Evolutionary conservation across 2,113 vertebrate species (phyloP), one percentile per base, ranked within the genome.

Genomic region (Ariopsis seemanni): DNA sequence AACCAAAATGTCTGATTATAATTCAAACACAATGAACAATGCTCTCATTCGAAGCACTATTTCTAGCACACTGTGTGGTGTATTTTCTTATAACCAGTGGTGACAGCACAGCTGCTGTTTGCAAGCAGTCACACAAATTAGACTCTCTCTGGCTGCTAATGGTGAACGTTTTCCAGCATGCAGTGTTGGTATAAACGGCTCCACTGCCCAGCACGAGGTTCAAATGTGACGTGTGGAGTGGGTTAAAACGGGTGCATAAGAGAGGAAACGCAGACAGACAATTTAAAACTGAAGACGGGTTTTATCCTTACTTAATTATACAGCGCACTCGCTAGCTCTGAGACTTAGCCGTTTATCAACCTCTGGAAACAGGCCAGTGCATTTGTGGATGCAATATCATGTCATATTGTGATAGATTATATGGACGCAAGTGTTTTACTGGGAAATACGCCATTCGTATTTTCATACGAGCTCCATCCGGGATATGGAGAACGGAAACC

Each of bases 241-340:
- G 53, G 17, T 52, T 74, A 69, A 48, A 62, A 75, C 2, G 30
- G 57, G 34, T 58, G 55, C 65, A 25, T 58, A 27, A 27, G 81
- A 71, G 55, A 15, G 77, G 30, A 81, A 22, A 87, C 52, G 52
- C 65, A 50, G 48, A 34, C 62, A 69, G 60, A 67, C 60, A 63
- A n/a, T 55, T 79, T 55, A 79, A 75, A 67, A 50, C 25, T 87
- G 55, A 63, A n/a, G 50, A 53, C 18, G 57, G 60, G n/a, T 58
- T 77, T 83, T 87, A 82, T 60, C 55, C 65, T 71, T 60, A 53
- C 18, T 48, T 82, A 87, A 83, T 87, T 82, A 87, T 34, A 75
- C 55, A 53, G 34, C 25, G 8, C n/a, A 34, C 55, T 83, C n/a
- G 5, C 11, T 67, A 55, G 52, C 30, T 55, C 50, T 81, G 75